These are phyloP conservation scores for Crambe crambe DNA, from an alignment of 37 sponge, comb jelly and placozoan genomes.

Conservation along the genomic window DNA sequence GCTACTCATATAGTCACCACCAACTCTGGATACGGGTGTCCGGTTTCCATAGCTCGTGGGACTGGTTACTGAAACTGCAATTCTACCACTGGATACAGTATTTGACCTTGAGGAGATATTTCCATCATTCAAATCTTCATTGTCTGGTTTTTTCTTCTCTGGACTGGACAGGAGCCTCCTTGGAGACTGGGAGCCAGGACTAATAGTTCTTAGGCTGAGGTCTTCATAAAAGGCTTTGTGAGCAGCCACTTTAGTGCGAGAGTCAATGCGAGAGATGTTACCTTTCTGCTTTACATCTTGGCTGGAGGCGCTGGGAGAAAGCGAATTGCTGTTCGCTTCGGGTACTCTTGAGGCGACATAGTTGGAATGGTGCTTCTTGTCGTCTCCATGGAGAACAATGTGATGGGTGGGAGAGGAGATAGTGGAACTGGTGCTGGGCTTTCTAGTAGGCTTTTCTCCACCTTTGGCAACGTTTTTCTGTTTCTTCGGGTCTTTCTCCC, in stretches of 20 bases:
- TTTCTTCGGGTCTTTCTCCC: conserved; percentile 29
- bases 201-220: neutral
- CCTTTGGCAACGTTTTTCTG: neutral
- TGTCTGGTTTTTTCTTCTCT: neutral
- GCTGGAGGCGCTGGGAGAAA: conserved; percentile 13
- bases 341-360: neutral
- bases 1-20: neutral
- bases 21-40: neutral
- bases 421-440: neutral
- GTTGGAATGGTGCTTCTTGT: neutral
- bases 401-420: conserved; percentile 1
- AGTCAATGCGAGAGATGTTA: neutral
- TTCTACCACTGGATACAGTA: too few species aligned
- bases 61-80: neutral
- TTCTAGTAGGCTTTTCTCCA: neutral
- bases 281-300: neutral
- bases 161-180: neutral
- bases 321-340: neutral
- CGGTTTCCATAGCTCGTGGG: neutral
- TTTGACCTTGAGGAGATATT: neutral
- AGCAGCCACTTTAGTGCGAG: conserved; percentile 6
- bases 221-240: conserved; percentile 30
- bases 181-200: neutral
- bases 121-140: neutral
- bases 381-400: neutral